These are phyloP conservation scores for Tyria jacobaeae DNA, from an alignment of 2,888 invertebrate genomes.

Conservation along the genomic window DNA sequence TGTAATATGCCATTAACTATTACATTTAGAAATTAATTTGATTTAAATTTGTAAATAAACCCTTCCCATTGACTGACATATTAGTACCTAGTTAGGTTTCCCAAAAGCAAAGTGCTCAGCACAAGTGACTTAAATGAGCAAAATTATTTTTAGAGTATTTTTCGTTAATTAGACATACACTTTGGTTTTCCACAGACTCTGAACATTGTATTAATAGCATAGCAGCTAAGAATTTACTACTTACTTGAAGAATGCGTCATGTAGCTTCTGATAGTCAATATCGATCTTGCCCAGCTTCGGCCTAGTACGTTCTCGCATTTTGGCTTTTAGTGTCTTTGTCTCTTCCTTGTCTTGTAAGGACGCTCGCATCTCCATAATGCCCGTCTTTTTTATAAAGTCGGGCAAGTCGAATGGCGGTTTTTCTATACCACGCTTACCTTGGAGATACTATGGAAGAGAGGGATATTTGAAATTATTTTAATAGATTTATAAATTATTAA, in stretches of 20 bases:
- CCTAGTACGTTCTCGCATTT: conserved; percentile 98
- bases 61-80: too few relatives aligned
- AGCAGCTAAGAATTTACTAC: conserved; percentile 29
- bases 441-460: conserved; percentile 87
- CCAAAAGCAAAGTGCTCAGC: too few relatives aligned
- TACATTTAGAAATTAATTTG: too few relatives aligned
- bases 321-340: conserved; percentile 96
- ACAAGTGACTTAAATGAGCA: too few relatives aligned
- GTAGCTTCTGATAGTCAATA: conserved; percentile 99
- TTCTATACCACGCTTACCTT: conserved; percentile 99
- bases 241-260: conserved; percentile 98
- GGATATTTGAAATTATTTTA: neutral
- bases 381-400: conserved; percentile 99
- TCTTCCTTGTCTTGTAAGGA: conserved; percentile 99
- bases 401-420: conserved; percentile 99
- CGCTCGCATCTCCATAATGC: conserved; percentile 99
- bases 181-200: too few relatives aligned
- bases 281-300: conserved; percentile 99
- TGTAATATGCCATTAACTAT: neutral
- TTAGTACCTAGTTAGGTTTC: too few relatives aligned
- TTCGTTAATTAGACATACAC: too few relatives aligned
- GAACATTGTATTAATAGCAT: too few relatives aligned
- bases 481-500: neutral
- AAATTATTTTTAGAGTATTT: too few relatives aligned
- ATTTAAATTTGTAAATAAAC: too few relatives aligned